Evolutionary conservation across 2,888 invertebrate genomes (phyloP).

Genomic region (Nomada ruficornis): DNA sequence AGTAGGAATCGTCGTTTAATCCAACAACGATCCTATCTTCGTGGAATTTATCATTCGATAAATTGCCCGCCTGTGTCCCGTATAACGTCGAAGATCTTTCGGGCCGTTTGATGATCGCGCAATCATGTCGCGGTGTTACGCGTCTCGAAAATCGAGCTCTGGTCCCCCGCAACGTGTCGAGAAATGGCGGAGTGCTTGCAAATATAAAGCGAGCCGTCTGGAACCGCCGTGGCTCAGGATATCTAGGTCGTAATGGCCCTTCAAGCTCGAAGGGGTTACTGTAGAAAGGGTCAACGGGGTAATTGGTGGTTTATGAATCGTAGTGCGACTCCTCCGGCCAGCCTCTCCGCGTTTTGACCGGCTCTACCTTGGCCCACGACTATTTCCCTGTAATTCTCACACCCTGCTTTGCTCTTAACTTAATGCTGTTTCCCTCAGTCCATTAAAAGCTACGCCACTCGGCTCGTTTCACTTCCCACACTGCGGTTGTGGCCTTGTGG

Average conservation of each 20-base stretch:
- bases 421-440: slow-evolving; percentile 81
- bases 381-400: slow-evolving; percentile 80
- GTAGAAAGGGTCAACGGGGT: slow-evolving; percentile 72
- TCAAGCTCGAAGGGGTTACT: slow-evolving; percentile 46
- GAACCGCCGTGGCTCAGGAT: not conserved
- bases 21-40: slow-evolving; percentile 83
- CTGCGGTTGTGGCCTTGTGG: slow-evolving; percentile 78
- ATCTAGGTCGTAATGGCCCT: slow-evolving; percentile 35
- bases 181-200: not conserved
- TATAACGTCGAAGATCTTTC: slow-evolving; percentile 26
- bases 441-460: slow-evolving; percentile 82
- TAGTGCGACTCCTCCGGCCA: slow-evolving; percentile 71
- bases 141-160: not conserved
- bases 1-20: slow-evolving; percentile 82
- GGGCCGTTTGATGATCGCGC: not conserved
- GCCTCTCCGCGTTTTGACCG: slow-evolving; percentile 28
- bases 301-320: slow-evolving; percentile 84
- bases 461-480: slow-evolving; percentile 82
- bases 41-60: slow-evolving; percentile 84
- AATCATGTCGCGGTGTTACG: not conserved
- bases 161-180: not conserved
- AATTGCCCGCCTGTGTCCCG: slow-evolving; percentile 70
- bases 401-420: slow-evolving; percentile 77
- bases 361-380: slow-evolving; percentile 69
- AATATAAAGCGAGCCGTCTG: not conserved